Conservation (phyloP, 2,888 invertebrate genomes). For the Geophilus truncorum region DNA sequence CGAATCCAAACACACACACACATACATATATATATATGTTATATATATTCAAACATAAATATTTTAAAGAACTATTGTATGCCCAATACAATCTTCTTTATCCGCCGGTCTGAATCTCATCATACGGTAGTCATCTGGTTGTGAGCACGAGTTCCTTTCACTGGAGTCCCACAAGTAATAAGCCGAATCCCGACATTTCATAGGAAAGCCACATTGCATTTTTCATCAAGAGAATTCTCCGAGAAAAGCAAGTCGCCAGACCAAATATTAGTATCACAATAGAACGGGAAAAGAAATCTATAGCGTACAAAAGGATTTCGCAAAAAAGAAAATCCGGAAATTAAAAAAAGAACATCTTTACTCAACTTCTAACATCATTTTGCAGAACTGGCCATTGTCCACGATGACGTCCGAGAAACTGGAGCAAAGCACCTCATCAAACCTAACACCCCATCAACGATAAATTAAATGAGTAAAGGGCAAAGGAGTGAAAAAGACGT, state of each 20-base stretch:
- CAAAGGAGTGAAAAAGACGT: neutral
- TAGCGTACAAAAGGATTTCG: neutral
- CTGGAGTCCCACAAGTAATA: neutral
- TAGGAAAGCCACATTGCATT: neutral
- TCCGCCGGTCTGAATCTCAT: neutral
- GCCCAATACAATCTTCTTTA: neutral
- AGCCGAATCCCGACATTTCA: neutral
- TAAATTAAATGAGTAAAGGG: neutral
- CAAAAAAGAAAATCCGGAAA: neutral
- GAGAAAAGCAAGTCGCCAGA: neutral
- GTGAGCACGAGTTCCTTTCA: neutral
- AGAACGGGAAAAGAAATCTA: neutral
- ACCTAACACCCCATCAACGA: neutral
- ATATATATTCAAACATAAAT: no score
- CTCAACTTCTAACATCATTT: neutral
- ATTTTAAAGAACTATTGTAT: neutral
- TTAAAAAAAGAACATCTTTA: neutral
- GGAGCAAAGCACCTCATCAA: neutral
- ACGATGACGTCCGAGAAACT: neutral
- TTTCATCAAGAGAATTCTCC: neutral
- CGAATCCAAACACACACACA: no score
- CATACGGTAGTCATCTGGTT: neutral
- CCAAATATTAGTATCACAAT: neutral
- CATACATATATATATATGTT: neutral
- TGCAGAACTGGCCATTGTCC: neutral